Evolutionary conservation across 2,113 vertebrate genomes (phyloP).

Genomic region (Vimba vimba): DNA sequence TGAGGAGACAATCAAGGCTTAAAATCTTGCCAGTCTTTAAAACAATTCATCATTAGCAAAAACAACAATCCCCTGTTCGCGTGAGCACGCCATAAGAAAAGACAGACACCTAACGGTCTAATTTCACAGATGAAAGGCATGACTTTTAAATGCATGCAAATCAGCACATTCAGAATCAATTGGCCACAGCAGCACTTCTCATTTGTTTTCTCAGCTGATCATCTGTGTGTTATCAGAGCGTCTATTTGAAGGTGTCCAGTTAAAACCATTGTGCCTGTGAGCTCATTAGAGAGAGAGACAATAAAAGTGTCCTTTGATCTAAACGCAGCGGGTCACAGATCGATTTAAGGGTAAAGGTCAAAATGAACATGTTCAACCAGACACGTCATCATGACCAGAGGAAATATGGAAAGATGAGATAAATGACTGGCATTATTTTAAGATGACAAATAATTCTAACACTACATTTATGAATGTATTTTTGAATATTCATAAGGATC

Average conservation of each 20-base stretch:
- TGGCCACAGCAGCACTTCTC: background rate
- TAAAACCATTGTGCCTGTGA: too few relatives aligned
- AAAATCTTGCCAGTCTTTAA: background rate
- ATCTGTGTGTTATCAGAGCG: background rate
- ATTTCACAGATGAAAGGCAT: slow-evolving; percentile 34
- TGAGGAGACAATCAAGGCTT: background rate
- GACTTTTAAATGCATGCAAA: slow-evolving; percentile 47
- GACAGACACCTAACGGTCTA: background rate
- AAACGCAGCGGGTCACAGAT: slow-evolving; percentile 1
- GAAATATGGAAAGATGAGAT: background rate
- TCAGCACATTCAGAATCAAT: slow-evolving; percentile 34
- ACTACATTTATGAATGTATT: background rate
- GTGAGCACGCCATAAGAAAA: background rate
- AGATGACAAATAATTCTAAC: background rate
- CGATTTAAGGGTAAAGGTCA: background rate
- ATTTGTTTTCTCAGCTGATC: background rate
- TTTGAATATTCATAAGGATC: background rate
- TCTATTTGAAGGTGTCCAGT: background rate
- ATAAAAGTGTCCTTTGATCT: slow-evolving; percentile 1
- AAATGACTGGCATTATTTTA: slow-evolving; percentile 3
- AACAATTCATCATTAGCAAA: background rate
- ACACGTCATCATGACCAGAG: background rate
- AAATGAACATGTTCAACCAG: background rate
- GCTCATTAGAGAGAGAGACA: background rate
- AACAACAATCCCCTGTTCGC: background rate